Evolutionary conservation across 2,888 invertebrate species (phyloP).

Genomic region (Epirrhoe tristata): DNA sequence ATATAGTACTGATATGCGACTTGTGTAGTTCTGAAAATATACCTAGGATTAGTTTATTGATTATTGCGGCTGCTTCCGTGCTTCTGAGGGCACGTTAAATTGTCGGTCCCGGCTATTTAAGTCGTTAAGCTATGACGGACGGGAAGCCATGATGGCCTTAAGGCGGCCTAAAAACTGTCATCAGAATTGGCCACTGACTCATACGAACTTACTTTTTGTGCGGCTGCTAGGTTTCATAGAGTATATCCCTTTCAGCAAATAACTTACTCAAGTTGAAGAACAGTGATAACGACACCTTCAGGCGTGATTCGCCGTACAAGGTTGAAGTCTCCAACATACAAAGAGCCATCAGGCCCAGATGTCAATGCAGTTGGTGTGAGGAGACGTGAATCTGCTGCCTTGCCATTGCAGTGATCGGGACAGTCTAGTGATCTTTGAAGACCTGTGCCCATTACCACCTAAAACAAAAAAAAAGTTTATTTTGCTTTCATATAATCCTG

Average conservation of each 20-base stretch:
- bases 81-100: background rate
- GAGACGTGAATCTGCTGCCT: constrained; percentile 94
- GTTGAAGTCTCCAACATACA: constrained; percentile 99
- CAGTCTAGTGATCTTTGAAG: constrained; percentile 94
- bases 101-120: too few relatives aligned
- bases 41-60: background rate
- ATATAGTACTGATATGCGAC: constrained; percentile 98
- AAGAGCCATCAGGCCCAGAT: constrained; percentile 97
- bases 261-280: constrained; percentile 92
- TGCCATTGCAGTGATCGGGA: constrained; percentile 93
- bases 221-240: background rate
- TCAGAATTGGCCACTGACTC: too few relatives aligned
- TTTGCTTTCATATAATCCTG: background rate
- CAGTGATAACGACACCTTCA: constrained; percentile 95
- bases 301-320: constrained; percentile 95
- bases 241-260: background rate
- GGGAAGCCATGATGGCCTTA: too few relatives aligned
- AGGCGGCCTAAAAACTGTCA: too few relatives aligned
- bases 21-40: constrained; percentile 92
- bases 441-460: constrained; percentile 97
- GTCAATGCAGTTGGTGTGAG: constrained; percentile 97
- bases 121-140: too few relatives aligned
- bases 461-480: constrained; percentile 63
- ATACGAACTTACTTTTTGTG: too few relatives aligned
- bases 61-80: too few relatives aligned